Evolutionary conservation across 1,140 invertebrate species (phyloP).

Genomic region (Achatina immaculata): DNA sequence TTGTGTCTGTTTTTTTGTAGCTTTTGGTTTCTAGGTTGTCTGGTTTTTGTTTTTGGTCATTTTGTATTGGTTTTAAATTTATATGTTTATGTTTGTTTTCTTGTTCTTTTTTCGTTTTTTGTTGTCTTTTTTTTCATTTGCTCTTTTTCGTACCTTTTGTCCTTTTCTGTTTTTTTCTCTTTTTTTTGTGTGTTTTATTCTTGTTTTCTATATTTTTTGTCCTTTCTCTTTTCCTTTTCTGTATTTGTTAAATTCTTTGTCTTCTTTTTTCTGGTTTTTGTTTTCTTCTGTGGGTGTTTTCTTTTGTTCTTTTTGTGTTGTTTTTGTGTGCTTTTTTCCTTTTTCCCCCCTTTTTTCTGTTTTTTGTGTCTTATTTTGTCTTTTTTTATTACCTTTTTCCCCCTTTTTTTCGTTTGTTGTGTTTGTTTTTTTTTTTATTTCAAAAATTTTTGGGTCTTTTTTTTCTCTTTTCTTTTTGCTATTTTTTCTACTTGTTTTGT

Average conservation of each 20-base stretch:
- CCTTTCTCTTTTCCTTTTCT: background rate
- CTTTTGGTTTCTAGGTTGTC: background rate
- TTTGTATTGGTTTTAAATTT: background rate
- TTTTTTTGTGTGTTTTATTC: background rate
- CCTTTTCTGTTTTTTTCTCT: background rate
- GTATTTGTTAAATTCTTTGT: background rate
- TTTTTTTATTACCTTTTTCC: background rate
- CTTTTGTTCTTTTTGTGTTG: background rate
- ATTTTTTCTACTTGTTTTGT: no score
- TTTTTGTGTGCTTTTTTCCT: background rate
- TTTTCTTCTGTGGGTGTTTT: background rate
- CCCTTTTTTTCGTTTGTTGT: background rate
- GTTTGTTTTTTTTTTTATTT: background rate
- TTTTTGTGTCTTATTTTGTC: background rate
- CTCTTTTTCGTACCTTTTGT: background rate
- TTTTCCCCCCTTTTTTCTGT: background rate
- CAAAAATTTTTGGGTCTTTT: background rate
- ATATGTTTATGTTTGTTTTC: background rate
- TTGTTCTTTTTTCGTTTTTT: background rate
- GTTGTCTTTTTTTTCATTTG: background rate
- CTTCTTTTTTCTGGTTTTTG: background rate
- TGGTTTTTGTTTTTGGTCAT: background rate
- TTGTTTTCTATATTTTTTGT: background rate
- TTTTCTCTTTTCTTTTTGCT: background rate
- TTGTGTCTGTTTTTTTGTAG: background rate